These are phyloP conservation scores for Heliornis fulica DNA, from an alignment of 2,113 vertebrate species.

Conservation along the genomic window DNA sequence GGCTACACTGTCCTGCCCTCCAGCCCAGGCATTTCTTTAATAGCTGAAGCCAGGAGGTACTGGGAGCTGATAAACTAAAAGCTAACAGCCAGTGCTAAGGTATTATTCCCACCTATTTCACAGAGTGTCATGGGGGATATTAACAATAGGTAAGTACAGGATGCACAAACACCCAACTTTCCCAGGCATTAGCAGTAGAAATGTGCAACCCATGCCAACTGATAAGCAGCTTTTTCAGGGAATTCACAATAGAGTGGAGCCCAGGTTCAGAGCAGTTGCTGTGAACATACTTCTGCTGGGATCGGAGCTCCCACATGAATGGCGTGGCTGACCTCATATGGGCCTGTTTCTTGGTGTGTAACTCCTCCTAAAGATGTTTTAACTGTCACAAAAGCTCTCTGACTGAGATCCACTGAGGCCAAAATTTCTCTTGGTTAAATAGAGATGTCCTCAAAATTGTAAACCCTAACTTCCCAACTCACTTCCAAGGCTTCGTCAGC, in stretches of 20 bases:
- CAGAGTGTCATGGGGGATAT: not conserved
- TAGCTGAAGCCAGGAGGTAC: not conserved
- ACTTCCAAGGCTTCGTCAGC: not conserved
- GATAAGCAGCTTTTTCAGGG: conserved; percentile 38
- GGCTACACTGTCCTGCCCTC: not conserved
- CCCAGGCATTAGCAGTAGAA: not conserved
- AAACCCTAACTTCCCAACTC: not conserved
- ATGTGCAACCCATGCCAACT: not conserved
- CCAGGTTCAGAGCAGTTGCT: not conserved
- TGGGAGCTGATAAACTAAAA: not conserved
- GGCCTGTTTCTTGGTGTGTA: rapidly evolving
- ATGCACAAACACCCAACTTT: conserved; percentile 33
- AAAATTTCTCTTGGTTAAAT: not conserved
- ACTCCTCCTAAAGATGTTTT: not conserved
- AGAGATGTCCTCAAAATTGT: not conserved
- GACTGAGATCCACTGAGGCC: not conserved
- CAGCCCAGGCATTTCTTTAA: not conserved
- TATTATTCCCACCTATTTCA: not conserved
- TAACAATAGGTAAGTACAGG: conserved; percentile 24
- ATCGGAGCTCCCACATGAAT: rapidly evolving
- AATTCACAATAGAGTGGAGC: not conserved
- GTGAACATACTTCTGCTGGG: not conserved
- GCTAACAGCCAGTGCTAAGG: not conserved
- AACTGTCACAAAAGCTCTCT: not conserved
- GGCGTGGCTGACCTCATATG: not conserved